Base-by-base conservation (phyloP, 2,113 vertebrate species). In the Siphamia tubifer region DNA sequence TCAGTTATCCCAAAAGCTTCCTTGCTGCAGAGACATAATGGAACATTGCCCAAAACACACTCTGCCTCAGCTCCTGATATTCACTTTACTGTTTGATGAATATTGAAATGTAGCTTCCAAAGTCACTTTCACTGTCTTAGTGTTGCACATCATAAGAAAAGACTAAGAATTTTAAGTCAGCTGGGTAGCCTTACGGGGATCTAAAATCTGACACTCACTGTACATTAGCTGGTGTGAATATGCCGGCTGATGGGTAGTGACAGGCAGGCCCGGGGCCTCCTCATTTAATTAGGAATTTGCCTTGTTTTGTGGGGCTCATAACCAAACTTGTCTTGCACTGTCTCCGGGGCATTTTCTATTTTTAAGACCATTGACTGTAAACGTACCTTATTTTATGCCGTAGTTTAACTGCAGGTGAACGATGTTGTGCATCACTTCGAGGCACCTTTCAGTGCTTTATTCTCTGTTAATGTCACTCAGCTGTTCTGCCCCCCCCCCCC, bases 1-100 rank as follows among this genome's bases (percentile, higher is more conserved):
- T 83, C 52, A 62, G 55, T 88, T 89, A 85, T 78, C 62, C 79
- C 83, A 57, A 74, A 89, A 76, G 82, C 76, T 73, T 84, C 75
- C 73, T 70, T 13, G 20, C 71, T 69, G 48, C 61, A 30, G 49
- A 66, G 54, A 74, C 65, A 73, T 61, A 32, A 40, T 82, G 74
- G 80, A 82, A 31, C 68, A 20, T n/a, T 44, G 43, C 74, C 80
- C 47, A 66, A 83, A 72, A 77, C 76, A 77, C 61, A 73, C 76
- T 68, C 60, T 70, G 32, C 45, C 13, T 38, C 15, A 42, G 63
- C 68, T 44, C 32, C 11, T 65, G 38, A 68, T 77, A 63, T 60
- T 76, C 34, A 21, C 52, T 19, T 19, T 47, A 40, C 42, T 67
- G 34, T 11, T 4, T 27, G 42, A 71, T 56, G 36, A 47, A 57